These are phyloP conservation scores for Uria lomvia DNA, from an alignment of 2,113 vertebrate species.

Conservation along the genomic window DNA sequence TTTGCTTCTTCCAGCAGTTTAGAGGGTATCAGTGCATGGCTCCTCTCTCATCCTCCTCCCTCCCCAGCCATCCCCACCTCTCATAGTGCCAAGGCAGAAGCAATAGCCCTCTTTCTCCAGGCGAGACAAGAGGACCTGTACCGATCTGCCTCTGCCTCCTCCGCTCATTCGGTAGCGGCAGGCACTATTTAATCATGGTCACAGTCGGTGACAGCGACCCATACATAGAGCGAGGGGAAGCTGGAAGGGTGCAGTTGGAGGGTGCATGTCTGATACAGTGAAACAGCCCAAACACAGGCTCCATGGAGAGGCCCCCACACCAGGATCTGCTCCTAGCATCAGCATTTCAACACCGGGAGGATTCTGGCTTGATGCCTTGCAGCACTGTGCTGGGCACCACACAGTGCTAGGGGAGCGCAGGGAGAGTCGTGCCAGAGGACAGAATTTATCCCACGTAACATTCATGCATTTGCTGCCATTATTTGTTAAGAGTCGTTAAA, in stretches of 20 bases:
- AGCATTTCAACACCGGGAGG: neutral
- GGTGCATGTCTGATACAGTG: neutral
- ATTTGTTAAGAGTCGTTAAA: neutral
- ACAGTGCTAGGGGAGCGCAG: neutral
- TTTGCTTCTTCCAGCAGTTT: neutral
- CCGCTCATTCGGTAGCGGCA: neutral
- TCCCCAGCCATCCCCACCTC: neutral
- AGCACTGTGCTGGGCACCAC: neutral
- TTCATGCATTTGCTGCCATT: neutral
- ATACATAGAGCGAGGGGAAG: neutral
- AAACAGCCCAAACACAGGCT: neutral
- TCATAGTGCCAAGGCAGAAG: neutral
- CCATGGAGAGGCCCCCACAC: neutral
- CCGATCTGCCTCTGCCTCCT: neutral
- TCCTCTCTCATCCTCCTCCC: neutral
- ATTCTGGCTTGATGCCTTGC: neutral
- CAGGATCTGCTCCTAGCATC: neutral
- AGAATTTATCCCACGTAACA: neutral
- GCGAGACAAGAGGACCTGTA: rapidly evolving
- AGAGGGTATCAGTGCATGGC: neutral
- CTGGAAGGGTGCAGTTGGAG: neutral
- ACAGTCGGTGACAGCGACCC: neutral
- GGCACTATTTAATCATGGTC: neutral
- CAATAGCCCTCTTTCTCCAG: neutral
- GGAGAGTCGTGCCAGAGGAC: neutral